Evolutionary conservation across 2,113 vertebrate species (phyloP).

Genomic region (Accipiter cooperii): DNA sequence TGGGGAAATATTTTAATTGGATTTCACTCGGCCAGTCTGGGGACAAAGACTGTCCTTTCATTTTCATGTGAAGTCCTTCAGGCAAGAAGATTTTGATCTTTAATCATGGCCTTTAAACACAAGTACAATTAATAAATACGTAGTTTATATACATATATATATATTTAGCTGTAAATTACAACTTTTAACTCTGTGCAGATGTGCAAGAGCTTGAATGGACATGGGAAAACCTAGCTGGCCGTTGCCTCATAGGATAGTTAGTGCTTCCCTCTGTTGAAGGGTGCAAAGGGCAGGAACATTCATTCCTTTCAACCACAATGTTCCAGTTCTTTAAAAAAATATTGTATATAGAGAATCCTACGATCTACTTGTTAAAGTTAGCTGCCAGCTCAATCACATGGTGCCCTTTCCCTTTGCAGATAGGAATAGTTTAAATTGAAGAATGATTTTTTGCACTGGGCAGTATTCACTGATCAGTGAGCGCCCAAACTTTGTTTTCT

Average conservation of each 20-base stretch:
- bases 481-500: neutral
- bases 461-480: neutral
- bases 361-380: neutral
- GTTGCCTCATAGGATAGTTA: neutral
- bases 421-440: neutral
- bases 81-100: neutral
- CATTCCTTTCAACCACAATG: neutral
- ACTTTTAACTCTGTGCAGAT: neutral
- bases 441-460: neutral
- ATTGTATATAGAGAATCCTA: neutral
- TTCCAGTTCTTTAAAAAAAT: neutral
- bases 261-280: neutral
- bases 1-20: constrained; percentile 1
- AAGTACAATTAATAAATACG: neutral
- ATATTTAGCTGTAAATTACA: neutral
- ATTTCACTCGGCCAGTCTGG: neutral
- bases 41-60: constrained; percentile 7
- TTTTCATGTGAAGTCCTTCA: constrained; percentile 1
- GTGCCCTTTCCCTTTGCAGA: neutral
- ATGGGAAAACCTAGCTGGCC: neutral
- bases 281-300: neutral
- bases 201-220: neutral
- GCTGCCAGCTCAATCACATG: neutral
- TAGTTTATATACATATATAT: neutral
- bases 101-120: neutral